These are phyloP conservation scores for Crocallis elinguaria DNA, from an alignment of 2,888 invertebrate genomes.

Conservation along the genomic window DNA sequence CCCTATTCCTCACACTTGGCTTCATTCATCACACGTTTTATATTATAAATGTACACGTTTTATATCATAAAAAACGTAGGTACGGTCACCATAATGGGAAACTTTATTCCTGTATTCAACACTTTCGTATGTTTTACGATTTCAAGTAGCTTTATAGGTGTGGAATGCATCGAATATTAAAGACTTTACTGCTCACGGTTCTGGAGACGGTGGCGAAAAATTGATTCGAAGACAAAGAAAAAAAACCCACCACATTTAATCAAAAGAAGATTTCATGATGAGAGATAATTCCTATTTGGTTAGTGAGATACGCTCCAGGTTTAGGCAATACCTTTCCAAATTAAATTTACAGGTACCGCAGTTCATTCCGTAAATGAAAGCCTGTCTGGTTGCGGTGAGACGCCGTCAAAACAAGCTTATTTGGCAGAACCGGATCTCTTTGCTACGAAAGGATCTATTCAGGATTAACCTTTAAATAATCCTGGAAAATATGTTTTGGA, in stretches of 20 bases:
- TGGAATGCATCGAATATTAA: no score
- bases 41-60: constrained; percentile 3
- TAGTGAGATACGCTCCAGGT: constrained; percentile 4
- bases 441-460: background rate
- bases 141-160: no score
- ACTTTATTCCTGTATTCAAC: background rate
- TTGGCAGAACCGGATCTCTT: background rate
- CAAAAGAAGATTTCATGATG: background rate
- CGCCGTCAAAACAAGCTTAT: constrained; percentile 17
- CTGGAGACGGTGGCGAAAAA: no score
- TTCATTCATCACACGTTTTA: constrained; percentile 5
- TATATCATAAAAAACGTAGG: constrained; percentile 5
- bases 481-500: no score
- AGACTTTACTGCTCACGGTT: no score
- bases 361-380: constrained; percentile 26
- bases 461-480: constrained; percentile 3
- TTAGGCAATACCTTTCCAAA: constrained; percentile 13
- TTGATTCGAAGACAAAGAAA: no score
- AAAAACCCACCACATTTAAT: background rate
- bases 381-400: constrained; percentile 25
- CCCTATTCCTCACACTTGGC: background rate
- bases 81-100: background rate
- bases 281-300: constrained; percentile 8
- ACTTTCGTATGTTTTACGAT: no score
- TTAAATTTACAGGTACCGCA: constrained; percentile 27